phyloP scores from a whole-genome alignment of 2,888 invertebrate species.

The Lithophane semibrunnea region DNA sequence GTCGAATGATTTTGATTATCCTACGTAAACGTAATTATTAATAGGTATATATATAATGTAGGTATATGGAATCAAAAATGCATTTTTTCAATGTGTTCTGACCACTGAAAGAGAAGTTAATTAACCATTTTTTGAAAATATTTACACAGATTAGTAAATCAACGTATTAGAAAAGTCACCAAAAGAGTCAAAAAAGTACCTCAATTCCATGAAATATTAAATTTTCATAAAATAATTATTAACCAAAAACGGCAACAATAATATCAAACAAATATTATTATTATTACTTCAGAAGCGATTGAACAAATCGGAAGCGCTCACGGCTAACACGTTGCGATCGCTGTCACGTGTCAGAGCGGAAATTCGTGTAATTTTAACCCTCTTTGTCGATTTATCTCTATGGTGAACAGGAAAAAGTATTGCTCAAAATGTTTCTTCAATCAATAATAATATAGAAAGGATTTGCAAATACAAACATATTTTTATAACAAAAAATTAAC shows the following conservation, averaged over 20 bases:
- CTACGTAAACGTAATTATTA: not conserved
- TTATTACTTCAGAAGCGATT: constrained; percentile 18
- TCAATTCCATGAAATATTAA: not conserved
- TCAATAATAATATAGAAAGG: not conserved
- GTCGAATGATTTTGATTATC: too few relatives aligned
- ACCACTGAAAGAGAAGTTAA: not conserved
- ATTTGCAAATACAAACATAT: not conserved
- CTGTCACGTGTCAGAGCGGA: constrained; percentile 38
- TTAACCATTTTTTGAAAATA: too few relatives aligned
- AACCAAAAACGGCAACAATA: not conserved
- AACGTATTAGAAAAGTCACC: not conserved
- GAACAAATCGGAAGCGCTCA: constrained; percentile 31
- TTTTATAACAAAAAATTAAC: not conserved
- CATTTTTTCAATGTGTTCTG: not conserved
- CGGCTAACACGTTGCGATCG: constrained; percentile 31
- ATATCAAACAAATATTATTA: constrained; percentile 5
- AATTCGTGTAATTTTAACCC: constrained; percentile 42
- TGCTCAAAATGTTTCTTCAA: not conserved
- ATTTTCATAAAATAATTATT: not conserved
- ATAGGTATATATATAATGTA: not conserved
- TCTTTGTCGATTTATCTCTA: constrained; percentile 28
- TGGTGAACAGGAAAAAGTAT: not conserved
- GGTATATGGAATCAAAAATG: not conserved
- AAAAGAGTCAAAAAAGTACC: not conserved
- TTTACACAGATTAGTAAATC: not conserved